Evolutionary conservation across 1,140 invertebrate species (phyloP).

Genomic region (Heliconius congener): DNA sequence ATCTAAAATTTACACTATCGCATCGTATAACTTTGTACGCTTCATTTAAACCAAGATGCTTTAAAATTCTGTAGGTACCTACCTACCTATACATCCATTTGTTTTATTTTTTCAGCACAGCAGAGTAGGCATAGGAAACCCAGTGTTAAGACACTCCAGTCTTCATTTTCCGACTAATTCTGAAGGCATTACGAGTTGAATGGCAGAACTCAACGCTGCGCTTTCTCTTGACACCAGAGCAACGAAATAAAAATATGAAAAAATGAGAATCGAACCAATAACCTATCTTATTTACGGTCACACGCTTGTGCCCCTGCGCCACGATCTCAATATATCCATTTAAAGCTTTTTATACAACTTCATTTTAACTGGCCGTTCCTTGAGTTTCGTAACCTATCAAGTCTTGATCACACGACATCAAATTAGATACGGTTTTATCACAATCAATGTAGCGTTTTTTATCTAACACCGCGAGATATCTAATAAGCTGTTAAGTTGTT

Average conservation of each 20-base stretch:
- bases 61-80: not conserved
- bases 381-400: conserved; percentile 7
- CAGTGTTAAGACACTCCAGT: too few species aligned
- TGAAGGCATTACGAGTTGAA: too few species aligned
- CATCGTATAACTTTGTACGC: not conserved
- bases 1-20: not conserved
- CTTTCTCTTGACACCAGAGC: too few species aligned
- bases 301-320: too few species aligned
- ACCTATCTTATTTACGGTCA: too few species aligned
- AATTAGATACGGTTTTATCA: conserved; percentile 15
- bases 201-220: too few species aligned
- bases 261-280: too few species aligned
- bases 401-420: conserved; percentile 8
- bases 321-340: not conserved
- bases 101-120: too few species aligned
- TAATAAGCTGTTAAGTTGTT: conserved; percentile 2
- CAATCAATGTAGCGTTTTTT: conserved; percentile 7
- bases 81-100: too few species aligned
- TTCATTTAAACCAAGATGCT: not conserved
- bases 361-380: not conserved
- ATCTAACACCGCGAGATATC: conserved; percentile 10
- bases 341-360: not conserved
- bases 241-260: too few species aligned
- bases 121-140: too few species aligned
- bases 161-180: too few species aligned